Base-by-base conservation (phyloP, 2,888 invertebrate genomes). In the Andricus curvator region DNA sequence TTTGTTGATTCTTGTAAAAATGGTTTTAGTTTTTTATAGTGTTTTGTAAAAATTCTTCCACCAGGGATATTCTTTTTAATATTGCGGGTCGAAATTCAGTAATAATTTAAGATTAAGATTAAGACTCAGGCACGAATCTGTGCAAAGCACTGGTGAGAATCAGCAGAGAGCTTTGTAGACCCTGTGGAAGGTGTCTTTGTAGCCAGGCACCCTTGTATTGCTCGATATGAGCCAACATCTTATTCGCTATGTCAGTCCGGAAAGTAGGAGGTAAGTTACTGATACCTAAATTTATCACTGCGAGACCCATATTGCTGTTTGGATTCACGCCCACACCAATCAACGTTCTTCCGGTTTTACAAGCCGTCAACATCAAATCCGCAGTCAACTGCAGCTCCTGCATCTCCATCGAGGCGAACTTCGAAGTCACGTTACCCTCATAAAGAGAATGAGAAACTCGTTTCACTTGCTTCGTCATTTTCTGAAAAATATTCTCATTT, bases 241-340 rank as follows among this genome's bases (percentile, higher is more conserved):
- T 95, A 90, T 95, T 95, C 25, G 95, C 95, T 84, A 95, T 93
- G 87, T 95, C 95, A n/a, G 95, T 95, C 83, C 95, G 93, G 60
- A 94, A 93, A 22, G 95, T 95, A 20, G 95, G 94, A 25, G 95
- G 94, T n/a, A 95, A 91, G 90, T 95, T 95, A 79, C 93, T 93
- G 15, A 95, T 93, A 29, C 95, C 95, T 80, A 95, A 93, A 89
- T 95, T 95, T 74, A 95, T 94, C 66, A 94, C 94, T 65, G 94
- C 93, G 48, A 94, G 91, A 1, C 95, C 95, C 93, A 94, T 93
- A 84, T 94, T 94, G 83, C 93, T 93, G 80, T 93, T 93, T 20
- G 95, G 94, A 90, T 94, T 94, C 51, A 94, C 92, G 78, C 95
- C 94, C 78, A 94, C 93, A 56, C 94, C 93, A 51, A 95, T 93